Evolutionary conservation across 2,888 invertebrate genomes (phyloP).

Genomic region (Cabera pusaria): DNA sequence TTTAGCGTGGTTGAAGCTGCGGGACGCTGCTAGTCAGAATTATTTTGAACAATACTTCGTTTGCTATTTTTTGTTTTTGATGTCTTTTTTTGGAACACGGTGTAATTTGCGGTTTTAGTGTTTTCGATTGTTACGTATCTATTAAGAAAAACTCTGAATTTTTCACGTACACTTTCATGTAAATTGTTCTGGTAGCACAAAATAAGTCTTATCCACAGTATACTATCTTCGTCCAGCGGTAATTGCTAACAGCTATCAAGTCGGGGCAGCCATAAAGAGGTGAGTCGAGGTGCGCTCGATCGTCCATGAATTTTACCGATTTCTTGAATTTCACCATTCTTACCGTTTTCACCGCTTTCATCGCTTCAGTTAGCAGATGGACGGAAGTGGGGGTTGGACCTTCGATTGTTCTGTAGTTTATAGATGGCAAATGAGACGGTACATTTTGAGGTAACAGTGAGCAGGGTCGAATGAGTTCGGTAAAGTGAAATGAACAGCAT

Average conservation of each 20-base stretch:
- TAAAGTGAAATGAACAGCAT: too few species aligned
- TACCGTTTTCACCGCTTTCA: slow-evolving; percentile 5
- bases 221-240: slow-evolving; percentile 43
- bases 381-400: slow-evolving; percentile 13
- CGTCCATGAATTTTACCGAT: slow-evolving; percentile 44
- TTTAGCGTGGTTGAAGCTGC: too few species aligned
- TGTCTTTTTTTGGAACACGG: too few species aligned
- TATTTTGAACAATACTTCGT: too few species aligned
- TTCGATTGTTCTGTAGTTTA: slow-evolving; percentile 7
- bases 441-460: neutral
- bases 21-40: too few species aligned
- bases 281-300: slow-evolving; percentile 60
- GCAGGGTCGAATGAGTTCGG: too few species aligned
- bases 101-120: too few species aligned
- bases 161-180: too few species aligned
- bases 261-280: slow-evolving; percentile 69
- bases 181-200: too few species aligned
- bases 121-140: too few species aligned
- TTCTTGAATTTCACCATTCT: slow-evolving; percentile 12
- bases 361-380: slow-evolving; percentile 6
- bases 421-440: slow-evolving; percentile 1
- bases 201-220: slow-evolving; percentile 43
- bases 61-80: too few species aligned
- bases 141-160: too few species aligned
- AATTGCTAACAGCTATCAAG: slow-evolving; percentile 77